A percentile compares a stretch with the other conserved stretches of the same genome.
Evolutionary conservation across 2,113 vertebrate genomes (phyloP).

Genomic region (Camelus dromedarius): DNA sequence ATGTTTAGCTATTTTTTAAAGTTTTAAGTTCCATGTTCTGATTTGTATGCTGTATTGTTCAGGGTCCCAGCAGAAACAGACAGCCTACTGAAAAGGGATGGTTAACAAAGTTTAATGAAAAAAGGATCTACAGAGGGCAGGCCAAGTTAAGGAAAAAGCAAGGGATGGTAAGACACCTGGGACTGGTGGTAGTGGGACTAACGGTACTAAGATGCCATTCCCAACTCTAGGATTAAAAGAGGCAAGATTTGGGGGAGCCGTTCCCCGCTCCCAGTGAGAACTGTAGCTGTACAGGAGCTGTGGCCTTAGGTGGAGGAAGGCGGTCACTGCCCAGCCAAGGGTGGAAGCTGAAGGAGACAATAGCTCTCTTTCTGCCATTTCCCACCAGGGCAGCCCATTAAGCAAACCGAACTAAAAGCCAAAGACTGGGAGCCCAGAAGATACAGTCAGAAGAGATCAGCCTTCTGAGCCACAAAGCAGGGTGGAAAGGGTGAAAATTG

Average conservation of each 20-base stretch:
- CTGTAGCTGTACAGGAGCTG: neutral
- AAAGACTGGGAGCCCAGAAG: neutral
- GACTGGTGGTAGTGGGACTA: neutral
- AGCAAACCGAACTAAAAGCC: neutral
- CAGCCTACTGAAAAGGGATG: neutral
- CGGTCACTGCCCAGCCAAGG: neutral
- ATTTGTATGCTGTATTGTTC: neutral
- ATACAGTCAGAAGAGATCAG: neutral
- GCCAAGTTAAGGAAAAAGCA: neutral
- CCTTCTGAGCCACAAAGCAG: neutral
- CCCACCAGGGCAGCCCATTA: neutral
- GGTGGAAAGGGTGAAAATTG: neutral
- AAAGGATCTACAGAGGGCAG: neutral
- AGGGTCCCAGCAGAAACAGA: neutral
- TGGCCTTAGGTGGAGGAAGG: neutral
- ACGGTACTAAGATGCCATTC: neutral
- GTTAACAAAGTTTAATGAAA: conserved; percentile 14
- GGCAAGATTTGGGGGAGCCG: neutral
- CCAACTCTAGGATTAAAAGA: neutral
- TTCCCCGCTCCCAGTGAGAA: neutral
- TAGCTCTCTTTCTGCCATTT: neutral
- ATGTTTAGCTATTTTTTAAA: neutral
- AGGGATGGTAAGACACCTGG: neutral
- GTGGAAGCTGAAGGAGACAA: neutral
- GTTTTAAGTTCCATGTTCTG: neutral